phyloP scores from a whole-genome alignment of 2,113 vertebrate species.

The Petroica traversi region DNA sequence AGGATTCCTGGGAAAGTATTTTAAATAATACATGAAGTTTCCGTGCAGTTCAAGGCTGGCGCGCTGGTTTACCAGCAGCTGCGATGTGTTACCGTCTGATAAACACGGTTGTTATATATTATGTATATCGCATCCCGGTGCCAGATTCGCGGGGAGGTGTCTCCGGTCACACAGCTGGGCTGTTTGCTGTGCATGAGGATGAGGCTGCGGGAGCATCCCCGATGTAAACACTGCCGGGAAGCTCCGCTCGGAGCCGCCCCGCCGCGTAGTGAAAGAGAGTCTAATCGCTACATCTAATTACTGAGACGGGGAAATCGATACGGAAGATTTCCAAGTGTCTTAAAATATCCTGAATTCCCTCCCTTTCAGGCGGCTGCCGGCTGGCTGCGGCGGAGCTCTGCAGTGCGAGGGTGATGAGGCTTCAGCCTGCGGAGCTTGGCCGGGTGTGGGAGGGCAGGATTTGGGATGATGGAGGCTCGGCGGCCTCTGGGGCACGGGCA shows the following conservation, averaged over 20 bases:
- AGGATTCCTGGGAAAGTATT: constrained; percentile 27
- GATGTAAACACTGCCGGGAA: background rate
- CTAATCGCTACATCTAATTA: constrained; percentile 3
- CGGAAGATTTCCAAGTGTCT: background rate
- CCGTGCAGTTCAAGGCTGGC: constrained; percentile 15
- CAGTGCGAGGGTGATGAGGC: background rate
- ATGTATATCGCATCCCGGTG: background rate
- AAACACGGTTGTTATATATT: constrained; percentile 36
- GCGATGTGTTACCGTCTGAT: constrained; percentile 6
- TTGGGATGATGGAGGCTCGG: background rate
- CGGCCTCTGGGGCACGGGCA: rapidly evolving
- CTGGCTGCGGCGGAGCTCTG: background rate
- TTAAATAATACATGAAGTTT: constrained; percentile 66
- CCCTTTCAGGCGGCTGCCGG: background rate
- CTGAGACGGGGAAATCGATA: background rate
- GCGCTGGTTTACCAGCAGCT: constrained; percentile 39
- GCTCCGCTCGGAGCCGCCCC: background rate
- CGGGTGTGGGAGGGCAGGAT: background rate
- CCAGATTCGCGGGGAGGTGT: background rate
- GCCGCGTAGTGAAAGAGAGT: background rate
- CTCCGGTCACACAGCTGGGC: background rate
- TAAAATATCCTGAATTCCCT: background rate
- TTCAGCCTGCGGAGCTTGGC: background rate
- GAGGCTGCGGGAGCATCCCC: background rate
- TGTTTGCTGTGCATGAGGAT: constrained; percentile 5